These are phyloP conservation scores for Gyrodactylus salaris DNA, from an alignment of 1,140 invertebrate genomes.

Conservation along the genomic window DNA sequence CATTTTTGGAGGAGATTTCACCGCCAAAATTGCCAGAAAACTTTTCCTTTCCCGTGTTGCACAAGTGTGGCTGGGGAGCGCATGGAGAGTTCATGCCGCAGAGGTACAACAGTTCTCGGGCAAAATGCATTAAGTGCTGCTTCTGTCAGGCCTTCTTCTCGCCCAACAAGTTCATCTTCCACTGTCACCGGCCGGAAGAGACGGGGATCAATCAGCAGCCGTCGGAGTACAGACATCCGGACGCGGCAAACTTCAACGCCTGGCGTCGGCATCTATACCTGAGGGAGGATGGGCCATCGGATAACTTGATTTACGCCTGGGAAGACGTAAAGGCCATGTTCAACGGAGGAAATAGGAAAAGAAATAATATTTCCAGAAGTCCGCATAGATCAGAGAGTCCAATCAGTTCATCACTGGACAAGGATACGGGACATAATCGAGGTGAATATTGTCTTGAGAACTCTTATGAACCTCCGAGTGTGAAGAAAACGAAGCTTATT, in stretches of 20 bases:
- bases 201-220: background rate
- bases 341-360: conserved; percentile 64
- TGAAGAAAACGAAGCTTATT: background rate
- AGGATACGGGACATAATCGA: no score
- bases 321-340: conserved; percentile 87
- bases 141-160: conserved; percentile 36
- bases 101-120: conserved; percentile 21
- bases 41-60: conserved; percentile 58
- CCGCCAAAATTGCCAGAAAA: conserved; percentile 52
- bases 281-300: conserved; percentile 25
- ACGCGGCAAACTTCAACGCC: conserved; percentile 73
- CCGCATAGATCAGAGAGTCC: background rate
- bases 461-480: background rate
- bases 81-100: conserved; percentile 51
- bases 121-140: conserved; percentile 10
- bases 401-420: background rate
- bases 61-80: conserved; percentile 67
- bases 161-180: conserved; percentile 91
- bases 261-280: conserved; percentile 67
- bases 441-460: background rate
- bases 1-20: conserved; percentile 55
- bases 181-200: conserved; percentile 40
- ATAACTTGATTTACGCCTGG: conserved; percentile 17
- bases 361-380: conserved; percentile 13
- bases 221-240: conserved; percentile 28